Base-by-base conservation (phyloP, 2,888 invertebrate genomes). In the Anaspis maculata region DNA sequence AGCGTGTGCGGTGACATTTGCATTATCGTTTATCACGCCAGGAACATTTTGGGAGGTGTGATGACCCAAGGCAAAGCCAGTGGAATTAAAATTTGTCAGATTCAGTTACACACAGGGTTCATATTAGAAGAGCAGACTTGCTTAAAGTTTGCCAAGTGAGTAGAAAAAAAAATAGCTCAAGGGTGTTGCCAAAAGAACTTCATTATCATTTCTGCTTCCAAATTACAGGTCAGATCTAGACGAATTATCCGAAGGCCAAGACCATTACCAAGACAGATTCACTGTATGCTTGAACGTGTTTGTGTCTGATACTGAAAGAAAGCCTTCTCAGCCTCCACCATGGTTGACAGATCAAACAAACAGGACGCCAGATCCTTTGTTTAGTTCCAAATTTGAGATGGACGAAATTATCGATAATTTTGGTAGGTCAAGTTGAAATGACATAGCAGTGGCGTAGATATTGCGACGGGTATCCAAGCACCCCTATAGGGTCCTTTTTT, bases 101-200 rank as follows among this genome's bases (percentile, higher is more conserved):
- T 92, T 24, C 87, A 89, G 66, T 81, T 95, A 53, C 87, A 95
- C 62, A 86, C 92, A 4, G 94, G 94, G 28, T 91, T 84, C 61
- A 74, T 92, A 37, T 69, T 76, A 0, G 74, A 77, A 46, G 77
- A 77, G 42, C 83, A 85, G 52, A 85, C 81, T 26, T 73, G 76
- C n/a, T 64, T 91, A 32, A 77, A 75, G 39, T 88, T 35, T 14
- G 34, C 28, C 15, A 41, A 38, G 34, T 37, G 31, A 27, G 11
- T n/a, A 28, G n/a, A n/a, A n/a, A n/a, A n/a, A n/a, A n/a, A n/a
- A n/a, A n/a, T n/a, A n/a, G n/a, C n/a, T n/a, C n/a, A n/a, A n/a
- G n/a, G n/a, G n/a, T n/a, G n/a, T n/a, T n/a, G n/a, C n/a, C n/a
- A n/a, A n/a, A n/a, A n/a, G n/a, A n/a, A n/a, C n/a, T n/a, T n/a